Evolutionary conservation across 2,888 invertebrate species (phyloP), one percentile per base, ranked within the genome.

Genomic region (Margaritifera margaritifera): DNA sequence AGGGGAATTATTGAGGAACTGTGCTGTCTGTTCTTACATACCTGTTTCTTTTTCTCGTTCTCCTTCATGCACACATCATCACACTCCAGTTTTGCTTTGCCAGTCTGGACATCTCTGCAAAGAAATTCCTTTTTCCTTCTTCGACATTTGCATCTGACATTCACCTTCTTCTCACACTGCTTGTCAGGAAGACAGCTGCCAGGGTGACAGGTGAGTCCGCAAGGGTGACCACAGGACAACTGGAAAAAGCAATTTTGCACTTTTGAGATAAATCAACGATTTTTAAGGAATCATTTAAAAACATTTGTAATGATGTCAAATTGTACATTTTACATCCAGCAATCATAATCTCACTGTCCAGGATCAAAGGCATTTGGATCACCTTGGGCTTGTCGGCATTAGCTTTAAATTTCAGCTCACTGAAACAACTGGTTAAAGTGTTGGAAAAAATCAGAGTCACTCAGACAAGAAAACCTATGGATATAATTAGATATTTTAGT

Each of bases 171-270:
- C 68, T 92, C 93, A 86, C 97, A 97, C 0, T 90, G 87, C 72
- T 94, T 93, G 6, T 92, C 90, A 19, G 76, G 72, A 0, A 84
- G 80, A 69, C 89, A 89, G 1, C 73, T 64, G 11, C 88, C 88
- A 52, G 80, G 68, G 78, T 90, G 90, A 77, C 90, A 90, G 11
- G 69, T 65, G 50, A 77, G 65, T 20, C 83, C 80, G 79, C 90
- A 90, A 11, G 95, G 93, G 90, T 98, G 97, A 0, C 95, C 95
- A 90, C 97, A 98, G 11, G 92, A 89, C 87, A 95, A 93, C 93
- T 96, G 87, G 6, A 80, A 71, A n/a, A 68, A 71, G 52, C n/a
- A 24, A 6, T 50, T 24, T 4, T 15, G 15, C 4, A 42, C 15
- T 42, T 42, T 15, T 42, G 42, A 42, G 42, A 42, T 15, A 42